Percentiles rank a stretch among this genome's conserved stretches.
Conservation (phyloP, 2,113 vertebrate genomes). For the Cyprinodon variegatus region DNA sequence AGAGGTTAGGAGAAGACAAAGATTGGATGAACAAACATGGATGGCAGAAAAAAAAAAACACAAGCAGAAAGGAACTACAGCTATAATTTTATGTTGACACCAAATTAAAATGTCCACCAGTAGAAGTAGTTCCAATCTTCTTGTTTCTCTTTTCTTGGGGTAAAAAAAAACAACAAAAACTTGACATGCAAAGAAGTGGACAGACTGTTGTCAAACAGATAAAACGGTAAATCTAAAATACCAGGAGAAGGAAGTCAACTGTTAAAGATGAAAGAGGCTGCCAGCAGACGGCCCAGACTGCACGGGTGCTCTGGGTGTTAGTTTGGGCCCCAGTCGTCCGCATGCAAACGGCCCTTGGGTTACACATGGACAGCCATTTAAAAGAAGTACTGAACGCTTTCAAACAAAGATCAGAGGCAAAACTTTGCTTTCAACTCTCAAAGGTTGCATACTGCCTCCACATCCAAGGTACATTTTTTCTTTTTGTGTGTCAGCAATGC, state of each 20-base stretch:
- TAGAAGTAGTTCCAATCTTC: constrained; percentile 24
- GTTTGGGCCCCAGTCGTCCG: constrained; percentile 60
- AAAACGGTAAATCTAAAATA: constrained; percentile 4
- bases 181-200: constrained; percentile 40
- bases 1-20: constrained; percentile 15
- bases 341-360: constrained; percentile 61
- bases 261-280: constrained; percentile 45
- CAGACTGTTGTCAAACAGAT: constrained; percentile 9
- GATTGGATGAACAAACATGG: neutral
- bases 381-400: constrained; percentile 11
- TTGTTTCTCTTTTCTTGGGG: neutral
- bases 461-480: neutral
- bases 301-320: constrained; percentile 49
- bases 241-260: constrained; percentile 15
- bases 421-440: neutral
- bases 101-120: neutral
- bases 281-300: neutral
- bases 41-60: constrained; percentile 8
- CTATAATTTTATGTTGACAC: neutral
- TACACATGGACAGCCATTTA: constrained; percentile 18
- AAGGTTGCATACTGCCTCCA: neutral
- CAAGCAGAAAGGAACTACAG: constrained; percentile 29
- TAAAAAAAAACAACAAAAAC: constrained; percentile 52
- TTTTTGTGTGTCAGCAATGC: constrained; percentile 4
- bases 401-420: neutral